Conservation (phyloP, 2,888 invertebrate genomes). For the Heliconius hortense region DNA sequence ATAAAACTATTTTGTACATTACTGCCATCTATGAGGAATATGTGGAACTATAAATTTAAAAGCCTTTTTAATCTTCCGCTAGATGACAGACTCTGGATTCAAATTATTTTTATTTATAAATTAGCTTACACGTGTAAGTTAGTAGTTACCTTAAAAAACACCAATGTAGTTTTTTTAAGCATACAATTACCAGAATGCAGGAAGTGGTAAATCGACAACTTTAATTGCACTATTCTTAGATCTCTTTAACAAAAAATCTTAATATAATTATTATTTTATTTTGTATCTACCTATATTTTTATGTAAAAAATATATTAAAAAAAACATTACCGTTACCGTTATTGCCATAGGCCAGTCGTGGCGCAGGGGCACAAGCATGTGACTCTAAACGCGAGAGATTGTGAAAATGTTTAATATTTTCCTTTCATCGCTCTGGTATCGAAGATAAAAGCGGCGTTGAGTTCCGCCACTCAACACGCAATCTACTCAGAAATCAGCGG, state of each 20-base stretch:
- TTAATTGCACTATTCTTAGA: background rate
- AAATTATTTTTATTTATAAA: background rate
- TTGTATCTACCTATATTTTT: background rate
- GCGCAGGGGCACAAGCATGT: too few species aligned
- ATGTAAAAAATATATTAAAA: too few species aligned
- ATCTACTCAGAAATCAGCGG: too few species aligned
- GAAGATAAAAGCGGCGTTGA: too few species aligned
- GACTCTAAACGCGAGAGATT: too few species aligned
- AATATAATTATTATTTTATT: background rate
- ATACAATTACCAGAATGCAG: background rate
- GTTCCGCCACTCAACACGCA: too few species aligned
- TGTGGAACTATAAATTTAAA: background rate
- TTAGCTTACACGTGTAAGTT: background rate
- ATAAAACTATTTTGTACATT: background rate
- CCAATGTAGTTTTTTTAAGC: background rate
- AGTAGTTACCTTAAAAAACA: background rate
- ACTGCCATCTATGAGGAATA: background rate
- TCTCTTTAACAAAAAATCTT: background rate
- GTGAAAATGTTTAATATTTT: too few species aligned
- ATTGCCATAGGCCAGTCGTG: too few species aligned
- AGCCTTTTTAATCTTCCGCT: background rate
- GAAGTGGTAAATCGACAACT: constrained; percentile 1
- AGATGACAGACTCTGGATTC: background rate
- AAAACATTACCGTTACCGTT: too few species aligned
- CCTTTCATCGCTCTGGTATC: too few species aligned